These are phyloP conservation scores for Poecilia velifera DNA, from an alignment of 2,797 vertebrate species.

Conservation along the genomic window DNA sequence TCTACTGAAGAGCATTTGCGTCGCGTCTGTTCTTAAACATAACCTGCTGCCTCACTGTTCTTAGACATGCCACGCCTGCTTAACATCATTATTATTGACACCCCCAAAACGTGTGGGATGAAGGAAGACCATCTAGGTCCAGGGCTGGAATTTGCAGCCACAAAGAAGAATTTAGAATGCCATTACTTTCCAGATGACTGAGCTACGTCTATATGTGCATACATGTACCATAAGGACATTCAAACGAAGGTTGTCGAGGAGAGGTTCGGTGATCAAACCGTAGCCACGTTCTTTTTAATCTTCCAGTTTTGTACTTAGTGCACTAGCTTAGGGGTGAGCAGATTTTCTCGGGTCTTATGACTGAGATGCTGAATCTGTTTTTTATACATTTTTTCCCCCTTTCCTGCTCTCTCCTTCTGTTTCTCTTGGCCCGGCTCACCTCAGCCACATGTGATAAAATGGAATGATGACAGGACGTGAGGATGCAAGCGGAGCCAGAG, in stretches of 20 bases:
- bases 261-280: constrained; percentile 45
- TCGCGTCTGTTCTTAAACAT: constrained; percentile 17
- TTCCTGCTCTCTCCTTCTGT: constrained; percentile 55
- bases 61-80: constrained; percentile 46
- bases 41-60: constrained; percentile 31
- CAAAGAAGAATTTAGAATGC: constrained; percentile 12
- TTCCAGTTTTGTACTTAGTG: constrained; percentile 59
- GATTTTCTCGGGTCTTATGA: constrained; percentile 82
- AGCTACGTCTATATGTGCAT: not conserved
- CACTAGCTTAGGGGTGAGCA: constrained; percentile 63
- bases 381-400: constrained; percentile 45
- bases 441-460: constrained; percentile 70
- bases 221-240: constrained; percentile 4
- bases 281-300: constrained; percentile 65
- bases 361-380: constrained; percentile 76
- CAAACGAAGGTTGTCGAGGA: constrained; percentile 20
- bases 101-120: constrained; percentile 27
- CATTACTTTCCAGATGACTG: constrained; percentile 6
- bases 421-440: constrained; percentile 64
- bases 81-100: constrained; percentile 42
- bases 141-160: constrained; percentile 13
- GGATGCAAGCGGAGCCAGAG: constrained; percentile 45
- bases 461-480: constrained; percentile 55
- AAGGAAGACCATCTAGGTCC: constrained; percentile 25
- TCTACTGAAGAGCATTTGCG: constrained; percentile 20